Base-by-base conservation (phyloP, 2,797 vertebrate species). In the Sciurus vulgaris region DNA sequence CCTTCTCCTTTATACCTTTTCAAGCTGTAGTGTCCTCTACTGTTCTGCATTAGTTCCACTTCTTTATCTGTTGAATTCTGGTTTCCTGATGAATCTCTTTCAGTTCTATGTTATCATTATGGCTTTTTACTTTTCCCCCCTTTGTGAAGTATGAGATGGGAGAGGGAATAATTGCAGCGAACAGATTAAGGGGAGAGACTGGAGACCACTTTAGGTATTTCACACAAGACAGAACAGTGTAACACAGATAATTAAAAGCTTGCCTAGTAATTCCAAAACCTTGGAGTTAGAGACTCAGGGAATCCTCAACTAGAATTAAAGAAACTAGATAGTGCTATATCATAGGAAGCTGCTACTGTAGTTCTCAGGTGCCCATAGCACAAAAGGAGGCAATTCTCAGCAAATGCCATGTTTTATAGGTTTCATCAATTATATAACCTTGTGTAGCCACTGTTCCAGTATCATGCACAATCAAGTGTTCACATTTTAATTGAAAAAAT, bases 61-160 rank as follows among this genome's bases (percentile, higher is more conserved):
- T 51, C 13, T 92, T 41, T 41, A 69, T 73, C 56, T 73, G 47
- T 61, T 93, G n/a, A 88, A 73, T 49, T 83, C 65, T 67, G 92
- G 4, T 81, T 85, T 97, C 72, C 30, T 69, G 14, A 69, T 65
- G 26, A 85, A 12, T 24, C 4, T 86, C 7, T 56, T 67, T 54
- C 13, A 63, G 30, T 83, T 90, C 35, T 73, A 81, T 61, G 28
- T 7, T 61, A 65, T 24, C 17, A 33, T 49, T 47, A 83, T 22
- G 9, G 22, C 67, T 92, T 89, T 93, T 4, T 51, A 26, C 12
- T 59, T 56, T 73, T 30, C 49, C 47, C 11, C 2, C 14, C 76
- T 76, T 69, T 70, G n/a, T 47, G 65, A 28, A 28, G 33, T 33
- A n/a, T 67, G n/a, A 83, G 20, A 65, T 44, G 28, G 41, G 51